Conservation (phyloP, 2,888 invertebrate genomes). For the Ochlodes sylvanus region DNA sequence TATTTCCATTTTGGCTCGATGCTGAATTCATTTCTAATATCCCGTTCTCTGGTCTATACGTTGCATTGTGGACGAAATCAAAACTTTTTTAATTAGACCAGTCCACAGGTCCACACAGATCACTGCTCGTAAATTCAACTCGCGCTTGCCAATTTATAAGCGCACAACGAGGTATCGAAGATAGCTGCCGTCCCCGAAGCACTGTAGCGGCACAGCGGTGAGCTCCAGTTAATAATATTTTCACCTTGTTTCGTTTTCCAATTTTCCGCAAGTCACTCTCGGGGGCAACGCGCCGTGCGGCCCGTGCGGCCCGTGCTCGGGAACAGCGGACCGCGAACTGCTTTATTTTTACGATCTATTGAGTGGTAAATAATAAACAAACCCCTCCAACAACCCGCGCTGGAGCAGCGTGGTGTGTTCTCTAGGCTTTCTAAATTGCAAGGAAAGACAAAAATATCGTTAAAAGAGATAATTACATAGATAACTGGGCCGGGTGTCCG, state of each 20-base stretch:
- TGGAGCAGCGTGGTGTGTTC: too few relatives aligned
- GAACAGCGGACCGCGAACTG: conserved; percentile 55
- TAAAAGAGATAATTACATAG: not conserved
- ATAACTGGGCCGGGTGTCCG: too few relatives aligned
- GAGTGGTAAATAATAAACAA: conserved; percentile 1
- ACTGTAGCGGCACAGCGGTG: conserved; percentile 55
- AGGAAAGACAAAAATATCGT: not conserved
- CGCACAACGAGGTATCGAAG: conserved; percentile 18
- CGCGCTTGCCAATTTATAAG: not conserved
- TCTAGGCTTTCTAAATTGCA: too few relatives aligned
- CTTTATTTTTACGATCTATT: conserved; percentile 11
- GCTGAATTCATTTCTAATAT: too few relatives aligned
- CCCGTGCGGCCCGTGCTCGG: too few relatives aligned
- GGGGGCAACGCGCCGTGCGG: conserved; percentile 81
- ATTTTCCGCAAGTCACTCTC: conserved; percentile 85
- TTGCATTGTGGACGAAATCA: too few relatives aligned
- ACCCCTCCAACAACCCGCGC: too few relatives aligned
- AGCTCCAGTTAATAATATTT: conserved; percentile 83
- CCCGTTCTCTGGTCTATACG: too few relatives aligned
- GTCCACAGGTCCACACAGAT: too few relatives aligned
- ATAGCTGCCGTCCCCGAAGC: conserved; percentile 43
- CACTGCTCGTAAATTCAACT: not conserved
- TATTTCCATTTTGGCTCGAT: too few relatives aligned
- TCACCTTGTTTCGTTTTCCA: conserved; percentile 85
- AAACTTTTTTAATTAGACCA: not conserved